These are phyloP conservation scores for Eupithecia tripunctaria DNA, from an alignment of 2,888 invertebrate species.

Conservation along the genomic window DNA sequence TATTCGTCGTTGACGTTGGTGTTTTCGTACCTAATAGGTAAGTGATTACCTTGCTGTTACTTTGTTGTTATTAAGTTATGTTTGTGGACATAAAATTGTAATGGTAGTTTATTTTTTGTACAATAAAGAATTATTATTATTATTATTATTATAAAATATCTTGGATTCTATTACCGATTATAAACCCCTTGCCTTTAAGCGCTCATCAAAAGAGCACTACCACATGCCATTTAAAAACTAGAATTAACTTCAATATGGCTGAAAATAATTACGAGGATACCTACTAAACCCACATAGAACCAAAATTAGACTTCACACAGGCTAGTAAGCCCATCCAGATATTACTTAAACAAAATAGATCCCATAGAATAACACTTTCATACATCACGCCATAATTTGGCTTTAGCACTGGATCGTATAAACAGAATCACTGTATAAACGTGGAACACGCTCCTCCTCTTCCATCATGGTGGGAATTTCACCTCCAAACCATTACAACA, in stretches of 20 bases:
- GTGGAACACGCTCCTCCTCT: conserved; percentile 73
- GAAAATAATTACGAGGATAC: neutral
- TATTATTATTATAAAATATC: too few relatives aligned
- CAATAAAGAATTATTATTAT: too few relatives aligned
- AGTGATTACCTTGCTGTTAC: too few relatives aligned
- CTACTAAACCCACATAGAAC: neutral
- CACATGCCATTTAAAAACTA: neutral
- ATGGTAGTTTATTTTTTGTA: too few relatives aligned
- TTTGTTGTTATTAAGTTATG: too few relatives aligned
- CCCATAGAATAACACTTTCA: conserved; percentile 46
- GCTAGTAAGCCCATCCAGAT: neutral
- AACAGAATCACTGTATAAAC: conserved; percentile 37
- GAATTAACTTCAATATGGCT: neutral
- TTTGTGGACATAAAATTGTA: too few relatives aligned
- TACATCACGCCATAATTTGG: conserved; percentile 58
- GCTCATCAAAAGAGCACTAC: neutral
- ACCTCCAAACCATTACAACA: conserved; percentile 68
- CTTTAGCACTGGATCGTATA: conserved; percentile 50
- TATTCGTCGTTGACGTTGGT: too few relatives aligned
- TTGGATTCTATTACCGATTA: neutral
- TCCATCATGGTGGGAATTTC: conserved; percentile 79
- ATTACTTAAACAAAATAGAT: conserved; percentile 49
- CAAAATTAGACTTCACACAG: neutral
- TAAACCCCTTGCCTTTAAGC: neutral
- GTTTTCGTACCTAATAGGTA: too few relatives aligned